Conservation (phyloP, 2,113 vertebrate species). For the Tachysurus vachellii region DNA sequence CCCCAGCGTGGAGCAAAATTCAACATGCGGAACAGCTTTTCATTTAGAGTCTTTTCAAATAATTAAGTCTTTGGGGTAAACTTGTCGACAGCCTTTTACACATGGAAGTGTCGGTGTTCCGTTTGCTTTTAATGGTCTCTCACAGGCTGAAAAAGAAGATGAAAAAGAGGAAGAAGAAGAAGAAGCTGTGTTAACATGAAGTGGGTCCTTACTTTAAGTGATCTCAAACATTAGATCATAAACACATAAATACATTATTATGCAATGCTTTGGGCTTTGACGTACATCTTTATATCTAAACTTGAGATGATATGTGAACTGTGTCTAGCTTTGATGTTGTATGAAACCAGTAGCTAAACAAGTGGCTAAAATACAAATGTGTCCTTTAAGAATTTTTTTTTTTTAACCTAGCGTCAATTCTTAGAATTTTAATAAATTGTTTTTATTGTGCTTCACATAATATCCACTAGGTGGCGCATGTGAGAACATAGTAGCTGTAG, state of each 20-base stretch:
- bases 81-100: not conserved
- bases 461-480: no score
- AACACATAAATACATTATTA: not conserved
- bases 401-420: no score
- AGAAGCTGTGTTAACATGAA: not conserved
- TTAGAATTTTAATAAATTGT: no score
- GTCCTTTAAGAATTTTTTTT: no score
- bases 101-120: not conserved
- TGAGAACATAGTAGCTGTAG: no score
- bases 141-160: not conserved
- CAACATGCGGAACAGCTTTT: not conserved
- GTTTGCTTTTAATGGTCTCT: not conserved
- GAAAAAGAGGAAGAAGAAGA: not conserved
- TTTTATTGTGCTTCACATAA: no score
- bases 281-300: not conserved
- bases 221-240: not conserved
- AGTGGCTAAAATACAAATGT: not conserved
- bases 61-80: slow-evolving; percentile 23
- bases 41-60: not conserved
- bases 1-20: not conserved
- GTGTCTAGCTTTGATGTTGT: no score
- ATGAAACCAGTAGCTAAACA: not conserved
- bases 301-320: not conserved
- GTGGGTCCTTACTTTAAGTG: not conserved
- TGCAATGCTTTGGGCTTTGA: not conserved